Percentiles rank a stretch among this genome's conserved stretches.
Evolutionary conservation across 2,888 invertebrate genomes (phyloP).

Genomic region (Caenorhabditis macrosperma): DNA sequence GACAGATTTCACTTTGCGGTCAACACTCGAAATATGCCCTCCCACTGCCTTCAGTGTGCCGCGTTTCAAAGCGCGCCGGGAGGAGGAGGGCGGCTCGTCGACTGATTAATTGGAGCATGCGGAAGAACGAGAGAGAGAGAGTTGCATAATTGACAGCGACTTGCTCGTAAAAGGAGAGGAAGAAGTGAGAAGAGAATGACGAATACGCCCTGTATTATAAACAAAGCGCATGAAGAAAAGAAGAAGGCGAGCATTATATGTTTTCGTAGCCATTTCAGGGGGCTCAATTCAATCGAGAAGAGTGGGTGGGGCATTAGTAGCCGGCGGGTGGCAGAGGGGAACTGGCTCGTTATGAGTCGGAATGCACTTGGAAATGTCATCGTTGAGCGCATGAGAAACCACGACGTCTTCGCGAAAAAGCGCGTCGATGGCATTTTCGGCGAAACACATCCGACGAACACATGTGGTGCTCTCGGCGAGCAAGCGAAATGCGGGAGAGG

Average conservation of each 20-base stretch:
- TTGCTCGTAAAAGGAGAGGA: not conserved
- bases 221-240: conserved; percentile 6
- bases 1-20: conserved; percentile 56
- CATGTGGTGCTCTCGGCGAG: conserved; percentile 9
- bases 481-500: conserved; percentile 3
- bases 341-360: conserved; percentile 10
- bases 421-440: conserved; percentile 19
- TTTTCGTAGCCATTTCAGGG: conserved; percentile 12
- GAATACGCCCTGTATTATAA: conserved; percentile 2
- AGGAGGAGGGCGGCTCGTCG: too few relatives aligned
- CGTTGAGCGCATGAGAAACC: conserved; percentile 4
- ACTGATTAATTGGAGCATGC: conserved; percentile 24
- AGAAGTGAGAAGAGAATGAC: not conserved
- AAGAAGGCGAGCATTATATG: not conserved
- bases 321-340: not conserved
- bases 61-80: conserved; percentile 1
- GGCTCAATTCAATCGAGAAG: conserved; percentile 24
- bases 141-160: conserved; percentile 3
- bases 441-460: conserved; percentile 4
- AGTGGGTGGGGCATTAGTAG: not conserved
- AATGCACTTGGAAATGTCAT: conserved; percentile 10
- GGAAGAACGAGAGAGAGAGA: not conserved
- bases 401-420: not conserved
- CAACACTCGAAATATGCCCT: conserved; percentile 51
- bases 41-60: conserved; percentile 1